Conservation (phyloP, 2,113 vertebrate genomes). For the Dunckerocampus dactyliophorus region DNA sequence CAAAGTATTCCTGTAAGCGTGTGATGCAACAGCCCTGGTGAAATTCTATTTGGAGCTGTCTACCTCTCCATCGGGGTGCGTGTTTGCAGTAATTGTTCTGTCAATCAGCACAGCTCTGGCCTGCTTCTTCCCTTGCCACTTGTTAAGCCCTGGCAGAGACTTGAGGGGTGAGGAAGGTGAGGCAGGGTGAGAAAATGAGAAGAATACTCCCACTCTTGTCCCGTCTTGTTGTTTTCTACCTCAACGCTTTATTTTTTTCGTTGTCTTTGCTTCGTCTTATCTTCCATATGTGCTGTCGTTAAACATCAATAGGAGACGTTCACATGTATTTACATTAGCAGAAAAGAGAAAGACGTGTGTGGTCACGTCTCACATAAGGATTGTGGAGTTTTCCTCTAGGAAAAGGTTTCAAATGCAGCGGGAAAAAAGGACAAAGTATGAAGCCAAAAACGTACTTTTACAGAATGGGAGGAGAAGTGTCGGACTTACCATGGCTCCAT, state of each 20-base stretch:
- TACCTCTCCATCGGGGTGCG: slow-evolving; percentile 68
- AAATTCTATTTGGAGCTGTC: slow-evolving; percentile 80
- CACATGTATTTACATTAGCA: too few relatives aligned
- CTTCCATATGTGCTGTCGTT: too few relatives aligned
- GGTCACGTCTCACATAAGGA: too few relatives aligned
- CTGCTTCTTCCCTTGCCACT: slow-evolving; percentile 70
- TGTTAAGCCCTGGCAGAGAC: slow-evolving; percentile 63
- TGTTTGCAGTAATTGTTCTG: slow-evolving; percentile 81
- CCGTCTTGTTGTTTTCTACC: slow-evolving; percentile 21
- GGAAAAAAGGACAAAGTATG: too few relatives aligned
- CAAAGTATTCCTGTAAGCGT: slow-evolving; percentile 68
- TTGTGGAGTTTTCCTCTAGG: too few relatives aligned
- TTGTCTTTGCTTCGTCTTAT: too few relatives aligned
- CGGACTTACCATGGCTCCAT: too few relatives aligned
- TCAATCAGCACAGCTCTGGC: slow-evolving; percentile 73
- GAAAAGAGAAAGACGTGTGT: too few relatives aligned
- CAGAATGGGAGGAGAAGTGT: too few relatives aligned
- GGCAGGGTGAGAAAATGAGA: slow-evolving; percentile 27
- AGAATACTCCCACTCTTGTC: slow-evolving; percentile 18
- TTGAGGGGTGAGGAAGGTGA: slow-evolving; percentile 49
- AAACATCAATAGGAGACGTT: too few relatives aligned
- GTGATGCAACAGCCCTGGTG: slow-evolving; percentile 73
- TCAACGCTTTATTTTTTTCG: slow-evolving; percentile 4
- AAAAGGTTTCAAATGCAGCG: too few relatives aligned
- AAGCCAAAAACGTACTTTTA: too few relatives aligned